Evolutionary conservation across 37 sponge, comb jelly and placozoan genomes (phyloP).

Genomic region (Dysidea cf. avara): DNA sequence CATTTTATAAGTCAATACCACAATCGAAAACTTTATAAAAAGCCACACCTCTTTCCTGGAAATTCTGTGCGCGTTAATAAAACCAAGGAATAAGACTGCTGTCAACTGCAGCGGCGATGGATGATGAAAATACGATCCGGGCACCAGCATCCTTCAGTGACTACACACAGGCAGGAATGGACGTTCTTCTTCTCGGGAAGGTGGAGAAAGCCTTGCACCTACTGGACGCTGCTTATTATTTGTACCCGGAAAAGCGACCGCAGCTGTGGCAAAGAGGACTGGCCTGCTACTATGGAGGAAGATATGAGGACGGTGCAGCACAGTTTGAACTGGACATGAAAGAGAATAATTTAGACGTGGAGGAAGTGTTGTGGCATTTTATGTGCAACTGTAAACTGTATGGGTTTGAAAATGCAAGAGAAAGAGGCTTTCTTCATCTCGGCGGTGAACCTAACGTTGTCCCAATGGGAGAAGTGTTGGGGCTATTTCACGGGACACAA

Average conservation of each 20-base stretch:
- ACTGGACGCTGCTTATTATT: constrained; percentile 30
- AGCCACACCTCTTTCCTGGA: too few relatives aligned
- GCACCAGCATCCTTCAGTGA: too few relatives aligned
- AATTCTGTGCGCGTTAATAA: too few relatives aligned
- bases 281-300: constrained; percentile 31
- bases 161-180: constrained; percentile 1
- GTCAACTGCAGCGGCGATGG: too few relatives aligned
- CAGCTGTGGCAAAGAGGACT: constrained; percentile 60
- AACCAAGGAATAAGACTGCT: too few relatives aligned
- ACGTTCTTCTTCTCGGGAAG: constrained; percentile 26
- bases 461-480: constrained; percentile 50
- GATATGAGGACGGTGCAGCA: constrained; percentile 30
- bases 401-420: constrained; percentile 29
- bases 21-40: too few relatives aligned
- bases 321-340: constrained; percentile 59
- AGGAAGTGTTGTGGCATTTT: constrained; percentile 68
- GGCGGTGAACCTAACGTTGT: background rate
- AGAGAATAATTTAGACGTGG: constrained; percentile 42
- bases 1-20: too few relatives aligned
- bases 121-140: too few relatives aligned
- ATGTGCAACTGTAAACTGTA: constrained; percentile 19
- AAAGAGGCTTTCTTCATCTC: constrained; percentile 34
- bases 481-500: constrained; percentile 24
- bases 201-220: constrained; percentile 33
- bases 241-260: constrained; percentile 6